These are phyloP conservation scores for Tribolium freemani DNA, from an alignment of 2,888 invertebrate genomes.

Conservation along the genomic window DNA sequence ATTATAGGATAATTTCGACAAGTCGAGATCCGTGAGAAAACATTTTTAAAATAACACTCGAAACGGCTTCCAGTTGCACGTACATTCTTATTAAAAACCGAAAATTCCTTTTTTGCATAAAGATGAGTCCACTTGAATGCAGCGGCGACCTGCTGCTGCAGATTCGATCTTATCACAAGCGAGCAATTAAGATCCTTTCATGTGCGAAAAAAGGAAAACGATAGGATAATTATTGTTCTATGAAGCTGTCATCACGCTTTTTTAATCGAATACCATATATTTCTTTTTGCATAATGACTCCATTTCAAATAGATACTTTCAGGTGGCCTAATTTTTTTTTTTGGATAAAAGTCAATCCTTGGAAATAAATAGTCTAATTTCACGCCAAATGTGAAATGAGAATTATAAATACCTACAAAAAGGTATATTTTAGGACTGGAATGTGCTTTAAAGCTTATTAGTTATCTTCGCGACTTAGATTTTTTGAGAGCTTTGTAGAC, in stretches of 20 bases:
- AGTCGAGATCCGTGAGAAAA: slow-evolving; percentile 19
- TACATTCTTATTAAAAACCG: background rate
- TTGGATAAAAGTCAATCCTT: no score
- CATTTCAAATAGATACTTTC: no score
- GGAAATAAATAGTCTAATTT: no score
- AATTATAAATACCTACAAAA: no score
- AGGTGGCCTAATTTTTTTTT: no score
- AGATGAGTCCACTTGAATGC: background rate
- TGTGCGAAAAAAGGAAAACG: background rate
- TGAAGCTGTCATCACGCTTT: background rate
- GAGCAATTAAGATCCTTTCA: background rate
- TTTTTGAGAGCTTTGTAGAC: no score
- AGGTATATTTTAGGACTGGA: no score
- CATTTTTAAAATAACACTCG: slow-evolving; percentile 18
- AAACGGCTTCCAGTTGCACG: background rate
- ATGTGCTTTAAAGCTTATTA: no score
- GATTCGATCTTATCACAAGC: background rate
- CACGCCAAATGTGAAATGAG: no score
- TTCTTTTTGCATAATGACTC: no score
- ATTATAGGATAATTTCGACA: slow-evolving; percentile 23
- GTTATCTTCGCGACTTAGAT: no score
- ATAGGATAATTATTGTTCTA: background rate
- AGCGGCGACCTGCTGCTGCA: background rate
- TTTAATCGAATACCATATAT: background rate
- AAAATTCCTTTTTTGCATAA: background rate